Base-by-base conservation (phyloP, 2,888 invertebrate genomes). In the Ctenicera cuprea region DNA sequence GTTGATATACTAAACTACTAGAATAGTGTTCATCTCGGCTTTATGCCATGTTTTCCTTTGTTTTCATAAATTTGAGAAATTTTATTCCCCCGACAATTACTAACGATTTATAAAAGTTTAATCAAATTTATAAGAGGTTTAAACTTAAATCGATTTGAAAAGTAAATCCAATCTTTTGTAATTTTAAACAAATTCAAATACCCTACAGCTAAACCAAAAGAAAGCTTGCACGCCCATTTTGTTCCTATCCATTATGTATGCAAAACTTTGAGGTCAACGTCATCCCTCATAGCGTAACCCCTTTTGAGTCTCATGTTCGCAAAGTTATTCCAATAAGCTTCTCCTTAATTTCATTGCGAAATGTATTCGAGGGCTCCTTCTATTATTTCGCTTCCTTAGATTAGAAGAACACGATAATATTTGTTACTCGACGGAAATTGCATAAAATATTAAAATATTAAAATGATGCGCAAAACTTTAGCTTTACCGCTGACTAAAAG, bases 171-270 rank as follows among this genome's bases (percentile, higher is more conserved):
- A 12, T 18, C 14, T 33, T 33, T 54, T 30, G 14, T 54, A 54
- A 54, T 54, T 54, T 30, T 54, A 54, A 54, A 54, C 54, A n/a
- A 11, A 54, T 54, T 22, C 26, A 30, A 30, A 30, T 26, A 18
- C 12, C 50, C 54, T 33, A 26, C 30, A 14, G 22, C 11, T 3
- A 54, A 54, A 54, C 3, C 4, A 22, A 54, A n/a, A 12, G 33
- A 54, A 54, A 14, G n/a, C 33, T 12, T 12, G 33, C 14, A 12
- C n/a, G 14, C 30, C 30, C 33, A 54, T 14, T 54, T 54, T 54
- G 54, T 54, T 54, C 54, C n/a, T 33, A 26, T 30, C 30, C 14
- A 30, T 30, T 54, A 54, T 54, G 54, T 54, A 54, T 54, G 30
- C 8, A 54, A 54, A 54, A 54, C 54, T 54, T 30, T 4, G 26